Base-by-base conservation (phyloP, 2,113 vertebrate species). In the Sylvia atricapilla region DNA sequence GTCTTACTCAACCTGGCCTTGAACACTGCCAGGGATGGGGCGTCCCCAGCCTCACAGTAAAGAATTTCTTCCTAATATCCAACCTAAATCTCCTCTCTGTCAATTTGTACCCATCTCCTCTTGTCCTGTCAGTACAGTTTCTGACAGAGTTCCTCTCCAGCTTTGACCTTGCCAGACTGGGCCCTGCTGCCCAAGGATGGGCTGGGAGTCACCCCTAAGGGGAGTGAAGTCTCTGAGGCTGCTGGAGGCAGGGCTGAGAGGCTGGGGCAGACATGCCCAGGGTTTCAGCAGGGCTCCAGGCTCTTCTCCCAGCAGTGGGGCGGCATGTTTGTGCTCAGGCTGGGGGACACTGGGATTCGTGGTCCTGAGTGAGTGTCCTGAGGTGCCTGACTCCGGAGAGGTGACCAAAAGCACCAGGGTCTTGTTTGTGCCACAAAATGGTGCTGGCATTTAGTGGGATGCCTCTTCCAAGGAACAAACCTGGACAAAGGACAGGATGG, bases 301-400 rank as follows among this genome's bases (percentile, higher is more conserved):
- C 31, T 84, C n/a, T 68, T 89, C 28, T 81, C 27, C 22, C 8
- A 3, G 50, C 31, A 13, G 2, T 6, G 10, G 23, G 30, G 16
- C 27, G 43, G 31, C 5, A 3, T 13, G 28, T 69, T 74, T 68
- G 24, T 49, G 13, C 67, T 58, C 4, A 5, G 64, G 9, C 55
- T 15, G 1, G 3, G 12, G 24, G 10, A 3, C 43, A 52, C 39
- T 43, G 56, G 13, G 4, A 3, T 24, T 14, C 11, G 5, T 0
- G 0, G 43, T 60, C 43, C 39, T 52, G 21, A 60, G 21, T 27
- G 60, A 78, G 12, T 31, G 55, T 85, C 52, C 58, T 59, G 79
- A 76, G 28, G 47, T 73, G 47, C 62, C 44, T 63, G 69, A 16
- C 23, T 80, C 31, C 5, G 2, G 6, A 17, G 15, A 10, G 25